Evolutionary conservation across 1,140 invertebrate genomes (phyloP).

Genomic region (Zaprionus ghesquierei): DNA sequence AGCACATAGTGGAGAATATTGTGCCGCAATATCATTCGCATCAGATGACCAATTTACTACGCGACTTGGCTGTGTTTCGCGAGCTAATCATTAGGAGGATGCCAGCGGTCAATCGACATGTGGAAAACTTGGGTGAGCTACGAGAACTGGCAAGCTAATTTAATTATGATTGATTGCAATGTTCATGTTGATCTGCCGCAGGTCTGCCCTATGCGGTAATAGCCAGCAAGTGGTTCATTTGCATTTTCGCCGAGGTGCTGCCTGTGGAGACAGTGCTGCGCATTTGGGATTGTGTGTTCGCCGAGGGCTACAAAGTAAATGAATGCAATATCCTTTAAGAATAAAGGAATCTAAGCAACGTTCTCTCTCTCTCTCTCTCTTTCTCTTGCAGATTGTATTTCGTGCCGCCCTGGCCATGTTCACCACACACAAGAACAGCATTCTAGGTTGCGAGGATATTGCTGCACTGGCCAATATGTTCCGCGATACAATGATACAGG

Average conservation of each 20-base stretch:
- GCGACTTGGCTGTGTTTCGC: slow-evolving; percentile 93
- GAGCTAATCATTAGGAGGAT: slow-evolving; percentile 92
- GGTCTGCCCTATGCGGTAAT: slow-evolving; percentile 93
- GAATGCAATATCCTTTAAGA: background rate
- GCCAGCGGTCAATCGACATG: slow-evolving; percentile 90
- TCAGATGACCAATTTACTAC: slow-evolving; percentile 93
- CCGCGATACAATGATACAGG: slow-evolving; percentile 86
- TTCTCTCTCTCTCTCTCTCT: background rate
- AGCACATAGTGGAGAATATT: slow-evolving; percentile 92
- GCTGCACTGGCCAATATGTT: slow-evolving; percentile 88
- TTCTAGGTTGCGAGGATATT: slow-evolving; percentile 88
- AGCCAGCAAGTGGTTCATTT: slow-evolving; percentile 97
- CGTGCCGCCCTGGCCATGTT: slow-evolving; percentile 91
- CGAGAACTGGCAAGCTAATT: background rate
- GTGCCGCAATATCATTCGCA: slow-evolving; percentile 94
- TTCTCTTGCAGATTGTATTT: slow-evolving; percentile 84
- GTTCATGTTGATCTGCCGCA: background rate
- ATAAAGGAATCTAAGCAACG: background rate
- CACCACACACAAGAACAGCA: slow-evolving; percentile 86
- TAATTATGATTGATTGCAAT: background rate
- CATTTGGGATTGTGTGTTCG: slow-evolving; percentile 97
- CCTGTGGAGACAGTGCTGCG: slow-evolving; percentile 95
- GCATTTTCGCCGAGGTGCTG: slow-evolving; percentile 94
- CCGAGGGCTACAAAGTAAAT: slow-evolving; percentile 93
- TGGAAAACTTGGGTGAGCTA: slow-evolving; percentile 86